Conservation (phyloP, 30 jellyfish, hydroid and myxozoan genomes). For the Turritopsis dohrnii region DNA sequence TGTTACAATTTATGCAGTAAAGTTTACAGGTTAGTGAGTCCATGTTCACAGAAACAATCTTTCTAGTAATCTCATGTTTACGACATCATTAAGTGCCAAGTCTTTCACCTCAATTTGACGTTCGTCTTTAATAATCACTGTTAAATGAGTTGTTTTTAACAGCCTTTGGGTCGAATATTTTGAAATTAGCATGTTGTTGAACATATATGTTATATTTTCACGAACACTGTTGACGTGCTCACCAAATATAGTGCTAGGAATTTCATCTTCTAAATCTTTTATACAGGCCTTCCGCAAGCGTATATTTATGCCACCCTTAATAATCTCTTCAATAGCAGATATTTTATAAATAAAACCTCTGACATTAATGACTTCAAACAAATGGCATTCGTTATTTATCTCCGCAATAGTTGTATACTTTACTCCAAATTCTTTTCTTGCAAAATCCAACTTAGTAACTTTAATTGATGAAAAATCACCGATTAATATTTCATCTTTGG, state of each 20-base stretch:
- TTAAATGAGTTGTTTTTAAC: background rate
- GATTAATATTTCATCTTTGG: no score
- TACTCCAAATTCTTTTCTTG: no score
- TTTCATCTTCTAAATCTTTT: background rate
- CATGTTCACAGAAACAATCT: no score
- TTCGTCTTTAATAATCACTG: no score
- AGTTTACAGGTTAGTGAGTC: no score
- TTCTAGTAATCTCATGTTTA: no score
- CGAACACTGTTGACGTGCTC: background rate
- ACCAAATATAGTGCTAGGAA: background rate
- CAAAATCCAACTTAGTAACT: no score
- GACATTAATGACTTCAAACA: constrained; percentile 1
- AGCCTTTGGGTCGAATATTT: background rate
- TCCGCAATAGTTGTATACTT: background rate
- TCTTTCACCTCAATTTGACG: no score
- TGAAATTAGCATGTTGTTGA: background rate
- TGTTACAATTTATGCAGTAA: no score
- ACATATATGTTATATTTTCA: background rate
- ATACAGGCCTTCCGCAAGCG: background rate
- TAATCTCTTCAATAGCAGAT: background rate
- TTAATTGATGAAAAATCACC: no score
- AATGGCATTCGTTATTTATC: background rate
- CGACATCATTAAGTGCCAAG: no score
- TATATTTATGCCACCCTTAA: background rate
- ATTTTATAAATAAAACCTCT: background rate